phyloP scores from a whole-genome alignment of 2,113 vertebrate species.

The Heterotis niloticus region DNA sequence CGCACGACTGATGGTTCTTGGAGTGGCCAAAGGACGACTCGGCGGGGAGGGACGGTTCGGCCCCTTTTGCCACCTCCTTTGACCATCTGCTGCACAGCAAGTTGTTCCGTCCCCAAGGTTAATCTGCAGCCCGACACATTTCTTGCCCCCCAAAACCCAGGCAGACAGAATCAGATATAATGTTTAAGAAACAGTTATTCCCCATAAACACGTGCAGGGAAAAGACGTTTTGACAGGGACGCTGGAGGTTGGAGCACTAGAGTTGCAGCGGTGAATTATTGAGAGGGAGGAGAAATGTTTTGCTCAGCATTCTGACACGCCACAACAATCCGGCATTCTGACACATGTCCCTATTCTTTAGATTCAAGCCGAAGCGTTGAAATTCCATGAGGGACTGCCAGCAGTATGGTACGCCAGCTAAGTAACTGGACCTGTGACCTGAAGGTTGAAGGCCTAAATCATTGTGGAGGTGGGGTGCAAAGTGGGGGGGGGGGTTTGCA shows the following conservation, averaged over 20 bases:
- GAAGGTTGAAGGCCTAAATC: not conserved
- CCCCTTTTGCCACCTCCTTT: not conserved
- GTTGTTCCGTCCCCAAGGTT: not conserved
- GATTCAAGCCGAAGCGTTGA: conserved; percentile 2
- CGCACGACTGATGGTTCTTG: not conserved
- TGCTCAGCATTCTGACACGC: conserved; percentile 10
- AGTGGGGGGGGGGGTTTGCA: not conserved
- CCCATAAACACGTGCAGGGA: not conserved
- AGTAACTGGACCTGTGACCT: conserved; percentile 11
- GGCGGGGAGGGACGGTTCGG: not conserved
- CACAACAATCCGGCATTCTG: not conserved
- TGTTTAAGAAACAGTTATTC: not conserved
- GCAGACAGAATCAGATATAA: not conserved
- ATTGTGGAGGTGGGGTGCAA: not conserved
- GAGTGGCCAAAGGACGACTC: not conserved
- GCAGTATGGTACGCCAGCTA: not conserved
- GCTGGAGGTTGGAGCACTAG: not conserved
- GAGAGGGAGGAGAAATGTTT: not conserved
- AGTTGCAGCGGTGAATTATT: not conserved
- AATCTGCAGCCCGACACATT: not conserved
- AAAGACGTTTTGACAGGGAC: conserved; percentile 5
- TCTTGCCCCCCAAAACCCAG: not conserved
- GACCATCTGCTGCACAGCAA: conserved; percentile 15
- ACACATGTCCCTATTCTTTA: conserved; percentile 11
- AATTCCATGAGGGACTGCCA: not conserved